Evolutionary conservation across 2,113 vertebrate species (phyloP).

Genomic region (Prietella phreatophila): DNA sequence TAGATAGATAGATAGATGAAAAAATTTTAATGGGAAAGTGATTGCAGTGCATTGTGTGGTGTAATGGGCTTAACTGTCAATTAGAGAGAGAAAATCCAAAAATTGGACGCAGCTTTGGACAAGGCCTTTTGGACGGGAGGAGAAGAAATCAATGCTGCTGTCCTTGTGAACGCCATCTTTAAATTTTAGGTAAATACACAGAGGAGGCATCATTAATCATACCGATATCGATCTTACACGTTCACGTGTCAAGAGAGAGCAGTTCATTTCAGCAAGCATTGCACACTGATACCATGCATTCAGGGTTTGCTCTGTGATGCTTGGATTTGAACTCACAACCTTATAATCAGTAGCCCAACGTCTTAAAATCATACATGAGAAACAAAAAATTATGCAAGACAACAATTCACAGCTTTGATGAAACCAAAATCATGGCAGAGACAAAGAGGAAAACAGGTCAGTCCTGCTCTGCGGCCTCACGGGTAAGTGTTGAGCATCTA

Average conservation of each 20-base stretch:
- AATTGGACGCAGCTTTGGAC: neutral
- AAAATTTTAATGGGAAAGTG: neutral
- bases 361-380: neutral
- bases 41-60: slow-evolving; percentile 8
- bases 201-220: neutral
- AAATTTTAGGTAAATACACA: neutral
- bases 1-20: no score
- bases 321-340: neutral
- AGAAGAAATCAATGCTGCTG: neutral
- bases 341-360: neutral
- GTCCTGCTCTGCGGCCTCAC: slow-evolving; percentile 5
- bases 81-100: neutral
- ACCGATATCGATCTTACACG: neutral
- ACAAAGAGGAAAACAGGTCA: slow-evolving; percentile 18
- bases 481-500: slow-evolving; percentile 37
- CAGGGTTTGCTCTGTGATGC: neutral
- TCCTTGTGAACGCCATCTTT: neutral
- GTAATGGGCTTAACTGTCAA: neutral
- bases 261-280: neutral
- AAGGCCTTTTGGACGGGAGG: neutral
- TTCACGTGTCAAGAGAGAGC: neutral
- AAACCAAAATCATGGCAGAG: neutral
- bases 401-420: neutral
- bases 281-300: neutral
- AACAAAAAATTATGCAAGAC: neutral